Evolutionary conservation across 2,888 invertebrate genomes (phyloP).

Genomic region (Pterobdella sp.): DNA sequence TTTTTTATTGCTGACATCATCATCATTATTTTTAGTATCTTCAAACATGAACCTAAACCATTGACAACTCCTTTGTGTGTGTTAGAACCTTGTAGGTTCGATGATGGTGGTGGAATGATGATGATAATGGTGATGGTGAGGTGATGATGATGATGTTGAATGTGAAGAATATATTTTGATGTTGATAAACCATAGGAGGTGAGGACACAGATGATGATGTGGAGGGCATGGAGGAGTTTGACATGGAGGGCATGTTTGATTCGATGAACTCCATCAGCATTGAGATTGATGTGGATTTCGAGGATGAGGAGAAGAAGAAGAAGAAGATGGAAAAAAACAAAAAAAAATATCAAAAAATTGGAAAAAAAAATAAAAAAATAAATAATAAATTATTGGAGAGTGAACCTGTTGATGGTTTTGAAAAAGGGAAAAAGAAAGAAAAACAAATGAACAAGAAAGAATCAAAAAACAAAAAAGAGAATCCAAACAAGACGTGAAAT

Average conservation of each 20-base stretch:
- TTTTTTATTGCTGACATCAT: not conserved
- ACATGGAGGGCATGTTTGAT: constrained; percentile 2
- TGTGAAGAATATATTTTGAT: not conserved
- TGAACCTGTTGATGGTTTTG: not conserved
- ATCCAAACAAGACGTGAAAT: not conserved
- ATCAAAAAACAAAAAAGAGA: not conserved
- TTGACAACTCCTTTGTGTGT: too few relatives aligned
- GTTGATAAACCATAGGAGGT: too few relatives aligned
- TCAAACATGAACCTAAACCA: too few relatives aligned
- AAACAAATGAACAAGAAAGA: not conserved
- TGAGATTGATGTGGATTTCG: not conserved
- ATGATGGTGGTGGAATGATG: too few relatives aligned
- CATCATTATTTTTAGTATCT: too few relatives aligned
- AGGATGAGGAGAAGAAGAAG: not conserved
- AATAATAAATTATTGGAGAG: not conserved
- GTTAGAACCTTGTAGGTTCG: too few relatives aligned
- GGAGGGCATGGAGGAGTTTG: not conserved
- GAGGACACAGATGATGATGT: constrained; percentile 6
- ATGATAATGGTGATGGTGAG: too few relatives aligned
- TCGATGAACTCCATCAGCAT: not conserved
- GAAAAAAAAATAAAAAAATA: not conserved
- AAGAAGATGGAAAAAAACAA: constrained; percentile 12
- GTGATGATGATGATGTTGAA: too few relatives aligned
- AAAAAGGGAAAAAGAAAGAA: constrained; percentile 6
- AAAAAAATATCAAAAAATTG: not conserved